Evolutionary conservation across 1,140 invertebrate species (phyloP).

Genomic region (Caerostris darwini): DNA sequence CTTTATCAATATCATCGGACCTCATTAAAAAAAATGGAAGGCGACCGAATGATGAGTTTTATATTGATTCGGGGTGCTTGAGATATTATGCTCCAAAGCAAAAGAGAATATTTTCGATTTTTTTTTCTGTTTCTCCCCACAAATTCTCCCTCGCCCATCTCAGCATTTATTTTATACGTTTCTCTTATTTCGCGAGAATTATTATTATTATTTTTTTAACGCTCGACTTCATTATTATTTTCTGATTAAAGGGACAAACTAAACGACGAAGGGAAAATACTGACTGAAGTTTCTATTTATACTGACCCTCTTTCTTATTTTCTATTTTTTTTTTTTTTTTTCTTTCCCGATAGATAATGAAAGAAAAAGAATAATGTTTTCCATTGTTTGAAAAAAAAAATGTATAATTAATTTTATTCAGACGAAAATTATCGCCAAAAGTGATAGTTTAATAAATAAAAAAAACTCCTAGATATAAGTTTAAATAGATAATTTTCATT

Average conservation of each 20-base stretch:
- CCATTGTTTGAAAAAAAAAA: too few species aligned
- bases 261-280: neutral
- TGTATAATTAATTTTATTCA: too few species aligned
- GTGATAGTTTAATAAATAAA: too few species aligned
- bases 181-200: constrained; percentile 62
- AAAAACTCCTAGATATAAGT: too few species aligned
- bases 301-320: neutral
- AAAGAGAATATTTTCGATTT: constrained; percentile 26
- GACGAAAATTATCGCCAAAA: too few species aligned
- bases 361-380: too few species aligned
- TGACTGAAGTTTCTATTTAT: neutral
- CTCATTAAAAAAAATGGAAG: constrained; percentile 74
- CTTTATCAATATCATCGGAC: constrained; percentile 76
- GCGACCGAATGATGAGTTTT: constrained; percentile 72
- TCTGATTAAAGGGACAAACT: constrained; percentile 11
- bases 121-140: constrained; percentile 18
- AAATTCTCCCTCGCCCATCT: neutral
- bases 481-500: too few species aligned
- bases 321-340: neutral
- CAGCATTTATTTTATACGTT: constrained; percentile 15
- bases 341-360: neutral
- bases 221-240: constrained; percentile 54
- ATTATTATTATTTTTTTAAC: constrained; percentile 10
- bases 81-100: constrained; percentile 38
- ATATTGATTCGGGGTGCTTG: constrained; percentile 61